Evolutionary conservation across 1,140 invertebrate species (phyloP).

Genomic region (Mycetomoellerius zeteki): DNA sequence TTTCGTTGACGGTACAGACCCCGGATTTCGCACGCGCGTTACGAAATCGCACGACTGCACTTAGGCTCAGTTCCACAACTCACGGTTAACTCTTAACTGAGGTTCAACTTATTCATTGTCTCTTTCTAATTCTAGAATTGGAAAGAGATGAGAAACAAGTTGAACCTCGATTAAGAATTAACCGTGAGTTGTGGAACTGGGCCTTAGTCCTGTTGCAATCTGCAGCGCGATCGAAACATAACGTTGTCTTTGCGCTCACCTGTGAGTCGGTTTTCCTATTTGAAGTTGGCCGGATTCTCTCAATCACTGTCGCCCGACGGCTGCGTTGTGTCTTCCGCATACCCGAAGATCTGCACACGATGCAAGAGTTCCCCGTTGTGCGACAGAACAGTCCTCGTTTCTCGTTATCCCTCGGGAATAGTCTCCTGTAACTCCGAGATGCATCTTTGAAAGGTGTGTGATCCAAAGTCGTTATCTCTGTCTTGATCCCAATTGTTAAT

Average conservation of each 20-base stretch:
- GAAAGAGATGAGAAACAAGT: no score
- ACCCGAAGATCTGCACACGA: constrained; percentile 54
- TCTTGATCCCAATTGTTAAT: background rate
- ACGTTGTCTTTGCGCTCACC: constrained; percentile 61
- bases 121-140: no score
- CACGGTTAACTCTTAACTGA: no score
- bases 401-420: constrained; percentile 64
- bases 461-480: background rate
- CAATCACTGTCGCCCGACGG: constrained; percentile 65
- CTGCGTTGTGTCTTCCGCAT: constrained; percentile 69
- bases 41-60: constrained; percentile 10
- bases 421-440: background rate
- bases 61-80: no score
- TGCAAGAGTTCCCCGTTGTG: constrained; percentile 49
- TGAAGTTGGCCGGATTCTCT: constrained; percentile 62
- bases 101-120: no score
- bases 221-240: constrained; percentile 22
- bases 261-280: constrained; percentile 63
- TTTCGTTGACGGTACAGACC: constrained; percentile 34
- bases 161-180: no score
- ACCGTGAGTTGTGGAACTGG: no score
- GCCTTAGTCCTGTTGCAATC: constrained; percentile 10
- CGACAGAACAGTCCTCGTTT: background rate
- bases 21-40: constrained; percentile 41
- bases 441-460: constrained; percentile 55